Base-by-base conservation (phyloP, 2,113 vertebrate genomes). In the Gymnobelideus leadbeateri region DNA sequence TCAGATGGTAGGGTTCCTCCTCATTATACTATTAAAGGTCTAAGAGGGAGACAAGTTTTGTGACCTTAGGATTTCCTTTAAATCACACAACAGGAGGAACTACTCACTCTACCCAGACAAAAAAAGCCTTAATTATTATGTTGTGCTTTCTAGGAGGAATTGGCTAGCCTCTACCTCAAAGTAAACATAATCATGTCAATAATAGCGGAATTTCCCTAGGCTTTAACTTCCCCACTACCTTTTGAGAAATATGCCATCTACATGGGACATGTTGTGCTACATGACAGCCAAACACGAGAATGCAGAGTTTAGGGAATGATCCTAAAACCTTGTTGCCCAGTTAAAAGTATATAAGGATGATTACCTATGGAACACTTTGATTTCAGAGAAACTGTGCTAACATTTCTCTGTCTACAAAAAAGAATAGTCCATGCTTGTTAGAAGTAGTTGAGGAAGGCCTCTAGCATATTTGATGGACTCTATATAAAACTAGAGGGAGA, bases 11-110 rank as follows among this genome's bases (percentile, higher is more conserved):
- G 37, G 21, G 77, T 96, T 51, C 28, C 43, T 14, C 51, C 24
- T 94, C 49, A 37, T 91, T 19, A 93, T 28, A 49, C 91, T 94
- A 31, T 96, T 96, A 52, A 93, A 92, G 90, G 47, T 25, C 89
- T 93, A n/a, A 84, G 84, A 94, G 46, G 11, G 37, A 52, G 68
- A 46, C 53, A 93, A 84, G 3, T 89, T 23, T 43, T 54, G 50
- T 47, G 94, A 96, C 91, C 7, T 31, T 94, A 51, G 90, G 46
- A 55, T 61, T 77, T 23, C 16, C 51, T 77, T 91, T 52, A 90
- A 93, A 91, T 91, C 2, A 53, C 19, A 51, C 55, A 8, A 43
- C 89, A 95, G 52, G 61, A 68, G 92, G 68, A 96, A 95, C 46
- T 19, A 50, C 61, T 77, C 37, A n/a, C 37, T n/a, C 61, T 68